A percentile compares a stretch with the other conserved stretches of the same genome.
Conservation (phyloP, 2,888 invertebrate genomes). For the Orchesellides sinensis region DNA sequence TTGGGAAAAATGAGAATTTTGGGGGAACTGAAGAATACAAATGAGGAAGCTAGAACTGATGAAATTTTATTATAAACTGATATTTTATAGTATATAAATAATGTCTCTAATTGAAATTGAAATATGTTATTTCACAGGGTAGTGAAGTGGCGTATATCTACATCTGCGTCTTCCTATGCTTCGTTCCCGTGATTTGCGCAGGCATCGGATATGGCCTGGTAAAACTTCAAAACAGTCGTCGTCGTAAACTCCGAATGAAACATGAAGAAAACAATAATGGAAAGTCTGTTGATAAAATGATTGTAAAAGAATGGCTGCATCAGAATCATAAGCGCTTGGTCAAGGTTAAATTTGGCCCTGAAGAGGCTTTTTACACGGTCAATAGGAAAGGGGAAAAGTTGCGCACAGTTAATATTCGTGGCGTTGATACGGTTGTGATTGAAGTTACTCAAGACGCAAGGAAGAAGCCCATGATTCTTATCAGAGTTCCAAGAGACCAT, state of each 20-base stretch:
- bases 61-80: too few species aligned
- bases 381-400: conserved; percentile 95
- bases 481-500: conserved; percentile 89
- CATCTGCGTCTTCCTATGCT: conserved; percentile 92
- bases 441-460: conserved; percentile 89
- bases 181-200: conserved; percentile 94
- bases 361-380: conserved; percentile 89
- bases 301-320: conserved; percentile 95
- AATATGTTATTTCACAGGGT: conserved; percentile 84
- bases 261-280: conserved; percentile 85
- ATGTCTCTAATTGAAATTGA: too few species aligned
- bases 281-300: conserved; percentile 89
- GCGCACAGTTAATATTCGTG: conserved; percentile 87
- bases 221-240: conserved; percentile 90
- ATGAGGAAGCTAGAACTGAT: too few species aligned
- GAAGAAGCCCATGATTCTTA: conserved; percentile 84
- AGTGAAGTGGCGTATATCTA: conserved; percentile 98
- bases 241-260: conserved; percentile 88
- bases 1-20: too few species aligned
- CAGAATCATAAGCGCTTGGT: conserved; percentile 93
- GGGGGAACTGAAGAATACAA: too few species aligned
- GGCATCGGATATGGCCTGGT: conserved; percentile 95
- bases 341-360: conserved; percentile 93
- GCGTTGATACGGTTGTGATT: conserved; percentile 87
- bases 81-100: too few species aligned